These are phyloP conservation scores for Collichthys lucidus DNA, from an alignment of 2,113 vertebrate species.

Conservation along the genomic window DNA sequence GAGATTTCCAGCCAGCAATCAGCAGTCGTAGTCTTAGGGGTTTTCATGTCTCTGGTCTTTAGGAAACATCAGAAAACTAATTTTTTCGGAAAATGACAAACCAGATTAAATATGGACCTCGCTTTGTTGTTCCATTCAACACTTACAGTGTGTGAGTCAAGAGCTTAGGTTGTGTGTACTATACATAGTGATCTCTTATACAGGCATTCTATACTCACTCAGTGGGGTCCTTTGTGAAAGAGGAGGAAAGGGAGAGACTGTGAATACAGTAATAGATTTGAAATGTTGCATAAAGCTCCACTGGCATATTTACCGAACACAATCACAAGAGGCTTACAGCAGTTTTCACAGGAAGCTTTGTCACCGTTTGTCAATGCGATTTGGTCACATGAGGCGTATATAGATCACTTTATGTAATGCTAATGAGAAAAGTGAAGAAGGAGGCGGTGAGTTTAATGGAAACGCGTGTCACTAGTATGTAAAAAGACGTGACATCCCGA, in stretches of 20 bases:
- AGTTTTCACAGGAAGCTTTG: constrained; percentile 60
- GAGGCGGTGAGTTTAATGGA: background rate
- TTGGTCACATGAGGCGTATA: constrained; percentile 61
- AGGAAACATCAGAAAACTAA: background rate
- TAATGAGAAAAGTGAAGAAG: constrained; percentile 31
- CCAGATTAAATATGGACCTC: background rate
- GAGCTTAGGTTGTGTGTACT: background rate
- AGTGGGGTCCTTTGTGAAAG: background rate
- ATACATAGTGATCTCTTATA: background rate
- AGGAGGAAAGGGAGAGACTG: background rate
- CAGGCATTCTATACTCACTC: background rate
- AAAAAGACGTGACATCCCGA: background rate
- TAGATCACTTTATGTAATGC: constrained; percentile 66
- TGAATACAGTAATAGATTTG: constrained; percentile 25
- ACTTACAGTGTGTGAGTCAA: background rate
- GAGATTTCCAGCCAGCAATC: background rate
- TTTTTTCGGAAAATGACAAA: background rate
- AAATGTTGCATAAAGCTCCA: constrained; percentile 68
- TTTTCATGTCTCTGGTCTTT: background rate
- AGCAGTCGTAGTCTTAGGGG: too few species aligned
- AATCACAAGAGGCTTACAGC: constrained; percentile 66
- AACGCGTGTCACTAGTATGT: background rate
- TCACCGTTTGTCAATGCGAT: constrained; percentile 52
- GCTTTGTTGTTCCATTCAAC: background rate
- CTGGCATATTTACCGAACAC: constrained; percentile 53